Base-by-base conservation (phyloP, 2,797 vertebrate species). In the Acropternis orthonyx region DNA sequence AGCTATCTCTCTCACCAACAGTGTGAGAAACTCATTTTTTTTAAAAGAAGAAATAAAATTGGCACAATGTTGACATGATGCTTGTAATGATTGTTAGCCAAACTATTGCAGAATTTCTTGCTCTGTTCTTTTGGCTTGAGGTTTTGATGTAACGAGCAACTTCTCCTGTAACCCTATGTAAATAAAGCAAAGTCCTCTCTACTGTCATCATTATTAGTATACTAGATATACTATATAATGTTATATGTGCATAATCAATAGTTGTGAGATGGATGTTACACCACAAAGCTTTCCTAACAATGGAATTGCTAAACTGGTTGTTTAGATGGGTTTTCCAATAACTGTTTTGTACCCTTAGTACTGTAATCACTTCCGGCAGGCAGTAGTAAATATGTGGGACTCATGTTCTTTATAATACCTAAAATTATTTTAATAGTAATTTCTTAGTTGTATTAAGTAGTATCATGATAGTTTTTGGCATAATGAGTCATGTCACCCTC, bases 291-390 rank as follows among this genome's bases (percentile, higher is more conserved):
- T 94, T 88, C 22, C 54, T 72, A 75, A 80, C 41, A 68, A 52
- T 61, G 32, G 30, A 54, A 74, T 92, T 74, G 24, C 36, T 83
- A 68, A 75, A 43, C 11, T 0, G 2, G 59, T 77, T 0, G 0
- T 83, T 83, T 65, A 85, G 72, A 89, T 75, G 14, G 12, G 10
- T 85, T 95, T 96, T 91, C 32, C 58, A 56, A 28, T 83, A 92
- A 63, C 65, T 74, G 12, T 52, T 92, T 80, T 74, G 37, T 80
- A 65, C 2, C 1, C 85, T 69, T 74, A 83, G 68, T 63, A 30
- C 17, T 83, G 37, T 72, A 80, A 88, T 81, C 30, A 9, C 46
- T 84, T 83, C 16, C 69, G 89, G 85, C 66, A 91, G 37, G 56
- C 43, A n/a, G 37, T n/a, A 55, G 44, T 65, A 88, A 83, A 67